phyloP scores from a whole-genome alignment of 2,113 vertebrate genomes.

The Scomber scombrus region DNA sequence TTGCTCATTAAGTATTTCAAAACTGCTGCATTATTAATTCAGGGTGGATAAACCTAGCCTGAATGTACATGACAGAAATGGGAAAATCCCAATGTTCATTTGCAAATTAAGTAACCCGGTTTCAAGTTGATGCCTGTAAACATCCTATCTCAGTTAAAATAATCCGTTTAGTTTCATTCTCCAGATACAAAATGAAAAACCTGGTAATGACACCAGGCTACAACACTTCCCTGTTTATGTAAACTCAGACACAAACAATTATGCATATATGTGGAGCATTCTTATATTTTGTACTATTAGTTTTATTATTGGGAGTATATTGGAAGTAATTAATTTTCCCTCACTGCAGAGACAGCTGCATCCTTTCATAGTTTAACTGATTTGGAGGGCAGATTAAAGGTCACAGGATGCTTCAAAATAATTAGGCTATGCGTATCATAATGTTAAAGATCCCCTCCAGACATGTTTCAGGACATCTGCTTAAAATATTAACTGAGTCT shows the following conservation, averaged over 20 bases:
- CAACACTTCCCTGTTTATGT: background rate
- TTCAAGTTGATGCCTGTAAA: conserved; percentile 26
- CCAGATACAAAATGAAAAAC: background rate
- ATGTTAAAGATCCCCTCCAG: too few relatives aligned
- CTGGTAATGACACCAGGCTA: background rate
- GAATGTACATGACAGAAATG: conserved; percentile 17
- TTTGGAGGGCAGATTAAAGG: too few relatives aligned
- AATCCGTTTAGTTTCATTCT: background rate
- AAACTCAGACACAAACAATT: conserved; percentile 13
- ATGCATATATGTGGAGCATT: background rate
- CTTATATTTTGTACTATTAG: too few relatives aligned
- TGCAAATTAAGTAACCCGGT: conserved; percentile 37
- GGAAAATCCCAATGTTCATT: conserved; percentile 46
- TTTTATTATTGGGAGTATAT: too few relatives aligned
- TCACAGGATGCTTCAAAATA: background rate
- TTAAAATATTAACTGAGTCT: too few relatives aligned
- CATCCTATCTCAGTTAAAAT: conserved; percentile 17
- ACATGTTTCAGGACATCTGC: too few relatives aligned
- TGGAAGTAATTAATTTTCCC: background rate
- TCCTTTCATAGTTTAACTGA: background rate
- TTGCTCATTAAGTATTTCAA: conserved; percentile 14
- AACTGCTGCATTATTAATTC: conserved; percentile 45
- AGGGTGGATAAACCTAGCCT: conserved; percentile 1
- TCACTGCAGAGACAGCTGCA: background rate
- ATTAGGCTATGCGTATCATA: too few relatives aligned